These are phyloP conservation scores for Ooceraea biroi DNA, from an alignment of 1,140 invertebrate species.

Conservation along the genomic window DNA sequence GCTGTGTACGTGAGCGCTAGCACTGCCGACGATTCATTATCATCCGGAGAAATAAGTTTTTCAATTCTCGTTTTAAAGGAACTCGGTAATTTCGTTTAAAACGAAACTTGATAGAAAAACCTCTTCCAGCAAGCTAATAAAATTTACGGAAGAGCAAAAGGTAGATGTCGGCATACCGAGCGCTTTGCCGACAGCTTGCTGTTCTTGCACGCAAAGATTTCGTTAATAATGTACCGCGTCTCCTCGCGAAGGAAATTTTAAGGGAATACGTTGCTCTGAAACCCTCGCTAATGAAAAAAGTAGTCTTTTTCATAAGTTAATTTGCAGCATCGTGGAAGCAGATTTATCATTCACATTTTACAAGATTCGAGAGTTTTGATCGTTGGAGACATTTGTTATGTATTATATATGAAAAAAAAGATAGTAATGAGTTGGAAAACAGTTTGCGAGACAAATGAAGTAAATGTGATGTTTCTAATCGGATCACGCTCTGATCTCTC, in stretches of 20 bases:
- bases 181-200: slow-evolving; percentile 10
- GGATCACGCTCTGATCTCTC: too few relatives aligned
- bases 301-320: too few relatives aligned
- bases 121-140: slow-evolving; percentile 34
- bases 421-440: too few relatives aligned
- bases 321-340: too few relatives aligned
- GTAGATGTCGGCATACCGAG: slow-evolving; percentile 11
- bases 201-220: slow-evolving; percentile 45
- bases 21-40: slow-evolving; percentile 12
- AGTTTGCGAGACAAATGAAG: too few relatives aligned
- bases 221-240: slow-evolving; percentile 39
- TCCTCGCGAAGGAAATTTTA: slow-evolving; percentile 32
- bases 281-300: background rate
- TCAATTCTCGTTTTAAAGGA: background rate
- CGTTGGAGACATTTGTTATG: too few relatives aligned
- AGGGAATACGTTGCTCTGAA: background rate
- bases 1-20: too few relatives aligned
- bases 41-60: slow-evolving; percentile 5
- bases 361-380: too few relatives aligned
- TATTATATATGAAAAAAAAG: too few relatives aligned
- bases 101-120: slow-evolving; percentile 32
- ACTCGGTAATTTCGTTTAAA: slow-evolving; percentile 40
- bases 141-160: slow-evolving; percentile 38
- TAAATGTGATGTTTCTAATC: too few relatives aligned
- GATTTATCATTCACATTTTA: too few relatives aligned